Evolutionary conservation across 2,797 vertebrate species (phyloP).

Genomic region (Malurus leucopterus): DNA sequence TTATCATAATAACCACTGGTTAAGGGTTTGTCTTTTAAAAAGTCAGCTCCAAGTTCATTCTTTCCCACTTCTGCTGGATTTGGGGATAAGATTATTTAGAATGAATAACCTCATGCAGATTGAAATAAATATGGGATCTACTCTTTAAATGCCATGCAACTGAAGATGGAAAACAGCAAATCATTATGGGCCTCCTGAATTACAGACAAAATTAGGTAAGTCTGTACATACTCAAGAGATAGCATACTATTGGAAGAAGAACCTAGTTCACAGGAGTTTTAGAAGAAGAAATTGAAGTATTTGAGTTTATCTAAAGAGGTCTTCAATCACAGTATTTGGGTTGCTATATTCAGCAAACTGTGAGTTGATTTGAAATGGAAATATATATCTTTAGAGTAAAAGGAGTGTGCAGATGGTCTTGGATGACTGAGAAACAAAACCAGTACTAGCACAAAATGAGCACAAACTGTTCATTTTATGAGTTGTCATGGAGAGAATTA

Average conservation of each 20-base stretch:
- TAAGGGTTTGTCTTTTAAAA: neutral
- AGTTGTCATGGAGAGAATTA: slow-evolving; percentile 61
- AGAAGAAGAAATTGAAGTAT: slow-evolving; percentile 1
- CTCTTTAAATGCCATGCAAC: neutral
- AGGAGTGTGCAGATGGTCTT: slow-evolving; percentile 55
- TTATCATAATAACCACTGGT: neutral
- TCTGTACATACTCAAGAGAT: neutral
- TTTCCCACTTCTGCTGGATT: neutral
- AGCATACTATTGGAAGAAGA: neutral
- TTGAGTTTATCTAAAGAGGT: neutral
- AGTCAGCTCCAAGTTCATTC: neutral
- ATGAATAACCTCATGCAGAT: neutral
- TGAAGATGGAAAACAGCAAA: neutral
- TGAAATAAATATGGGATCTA: neutral
- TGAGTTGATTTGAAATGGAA: slow-evolving; percentile 45
- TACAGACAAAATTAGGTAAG: neutral
- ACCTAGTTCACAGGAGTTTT: neutral
- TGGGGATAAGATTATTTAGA: neutral
- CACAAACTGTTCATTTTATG: slow-evolving; percentile 59
- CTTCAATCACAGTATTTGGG: slow-evolving; percentile 19
- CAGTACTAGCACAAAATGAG: slow-evolving; percentile 50
- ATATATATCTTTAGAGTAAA: slow-evolving; percentile 42
- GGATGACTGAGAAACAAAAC: slow-evolving; percentile 55
- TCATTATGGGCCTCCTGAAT: neutral
- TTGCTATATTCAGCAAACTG: slow-evolving; percentile 39